Base-by-base conservation (phyloP, 2,113 vertebrate genomes). In the Trematomus loennbergii region DNA sequence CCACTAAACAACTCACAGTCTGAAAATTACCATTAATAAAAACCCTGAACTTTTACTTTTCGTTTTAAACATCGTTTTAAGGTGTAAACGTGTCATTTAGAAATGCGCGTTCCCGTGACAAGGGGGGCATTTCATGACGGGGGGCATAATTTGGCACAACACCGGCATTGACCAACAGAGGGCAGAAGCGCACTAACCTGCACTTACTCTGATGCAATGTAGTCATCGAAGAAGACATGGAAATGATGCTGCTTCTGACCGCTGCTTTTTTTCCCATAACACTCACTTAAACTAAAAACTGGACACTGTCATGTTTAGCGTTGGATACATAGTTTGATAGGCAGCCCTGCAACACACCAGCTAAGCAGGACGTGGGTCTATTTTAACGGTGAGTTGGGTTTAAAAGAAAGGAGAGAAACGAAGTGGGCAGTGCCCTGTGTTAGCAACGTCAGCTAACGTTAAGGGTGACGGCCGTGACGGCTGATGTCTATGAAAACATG, bases 171-270 rank as follows among this genome's bases (percentile, higher is more conserved):
- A 15, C 81, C 78, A n/a, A 50, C 33, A 87, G 87, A 12, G 78
- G 80, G 78, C 77, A 63, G 67, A 40, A 15, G 22, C 3, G 16
- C 8, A 3, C 3, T 3, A 12, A 33, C 18, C 9, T 15, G 7
- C 36, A 4, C 20, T 40, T 2, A 48, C 20, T 4, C 5, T 12
- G 13, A 59, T 63, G 16, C 64, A 20, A 0, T 4, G 25, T 54
- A 25, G 62, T 48, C 1, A 22, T 4, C 43, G 82, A 91, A 83
- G 86, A 92, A 89, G 87, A 79, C 15, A 22, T 25, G 10, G 15
- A 65, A 57, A 22, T 1, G 25, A 67, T 16, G 46, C 57, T 57
- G 65, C 25, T 36, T 20, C 29, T 62, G 1, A 36, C 13, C 10
- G n/a, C 22, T 58, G 17, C 59, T 48, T 13, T 17, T 2, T 1